Conservation (phyloP, 2,888 invertebrate species). For the Eupithecia exiguata region DNA sequence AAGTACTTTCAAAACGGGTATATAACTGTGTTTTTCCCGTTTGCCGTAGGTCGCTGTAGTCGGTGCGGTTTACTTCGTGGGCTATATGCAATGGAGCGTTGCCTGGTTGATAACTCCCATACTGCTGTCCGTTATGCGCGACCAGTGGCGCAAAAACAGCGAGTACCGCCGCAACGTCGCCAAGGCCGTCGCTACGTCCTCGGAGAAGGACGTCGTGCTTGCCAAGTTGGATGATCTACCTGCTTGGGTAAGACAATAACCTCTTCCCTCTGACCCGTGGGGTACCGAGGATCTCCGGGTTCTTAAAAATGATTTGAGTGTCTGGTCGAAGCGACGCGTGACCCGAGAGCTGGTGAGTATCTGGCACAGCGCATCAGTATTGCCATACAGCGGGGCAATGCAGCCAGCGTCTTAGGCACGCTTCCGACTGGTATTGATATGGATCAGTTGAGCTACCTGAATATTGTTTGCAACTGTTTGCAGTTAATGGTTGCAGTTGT, state of each 20-base stretch:
- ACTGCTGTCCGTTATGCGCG: constrained; percentile 89
- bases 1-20: not conserved
- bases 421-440: too few species aligned
- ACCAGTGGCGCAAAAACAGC: constrained; percentile 90
- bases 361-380: too few species aligned
- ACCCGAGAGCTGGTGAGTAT: too few species aligned
- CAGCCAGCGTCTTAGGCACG: too few species aligned
- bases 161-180: constrained; percentile 89
- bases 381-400: too few species aligned
- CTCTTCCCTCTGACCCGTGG: too few species aligned
- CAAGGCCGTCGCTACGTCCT: constrained; percentile 89
- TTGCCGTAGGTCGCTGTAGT: constrained; percentile 85
- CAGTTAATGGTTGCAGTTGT: too few species aligned
- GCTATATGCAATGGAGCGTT: constrained; percentile 94
- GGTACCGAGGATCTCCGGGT: too few species aligned
- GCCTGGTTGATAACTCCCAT: constrained; percentile 94
- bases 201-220: constrained; percentile 93
- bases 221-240: constrained; percentile 95
- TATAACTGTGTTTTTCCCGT: not conserved
- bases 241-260: constrained; percentile 90
- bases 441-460: too few species aligned
- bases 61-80: constrained; percentile 90
- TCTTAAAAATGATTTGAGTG: too few species aligned
- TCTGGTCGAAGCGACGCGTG: too few species aligned
- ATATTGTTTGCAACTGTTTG: too few species aligned